Base-by-base conservation (phyloP, 2,888 invertebrate species). In the Diplazon laetatorius region DNA sequence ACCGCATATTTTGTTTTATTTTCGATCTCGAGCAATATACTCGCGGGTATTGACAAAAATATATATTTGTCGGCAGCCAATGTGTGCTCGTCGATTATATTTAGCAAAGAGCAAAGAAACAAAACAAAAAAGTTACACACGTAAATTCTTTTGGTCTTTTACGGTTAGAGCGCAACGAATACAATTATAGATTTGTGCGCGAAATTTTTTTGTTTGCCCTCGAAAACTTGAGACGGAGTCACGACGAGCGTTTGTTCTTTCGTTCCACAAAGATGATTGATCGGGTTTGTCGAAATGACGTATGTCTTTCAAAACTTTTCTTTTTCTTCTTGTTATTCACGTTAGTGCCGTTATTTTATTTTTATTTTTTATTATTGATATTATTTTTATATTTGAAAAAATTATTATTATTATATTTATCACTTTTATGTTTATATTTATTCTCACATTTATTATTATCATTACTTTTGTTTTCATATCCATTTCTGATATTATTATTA, bases 231-330 rank as follows among this genome's bases (percentile, higher is more conserved):
- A 35, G 14, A 5, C 35, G 8, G 12, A 12, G n/a, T n/a, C 42
- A 8, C 42, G n/a, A n/a, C n/a, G n/a, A n/a, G n/a, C 16, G 50
- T 50, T 52, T 37, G 39, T 39, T 65, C 20, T 16, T n/a, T 9
- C 14, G 50, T 10, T 52, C 91, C 92, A 84, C 92, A 92, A 1
- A 92, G 93, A 0, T 92, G 92, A 59, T 92, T 92, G 68, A 80
- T 80, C 44, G 88, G 89, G 39, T 20, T 39, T n/a, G 50, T 2
- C 16, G 22, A 50, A 65, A 48, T 22, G 50, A 30, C 65, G 39
- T 50, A 39, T 22, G 60, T 62, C 50, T 65, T 48, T 50, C 25
- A 37, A 57, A 57, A 39, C 63, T 39, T 22, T 65, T 65, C 22
- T 48, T 39, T 22, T 65, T 65, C 22, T 65, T 65, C 22, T 52